A percentile compares a stretch with the other conserved stretches of the same genome.
phyloP scores from a whole-genome alignment of 2,797 vertebrate genomes.

The Acipenser ruthenus region DNA sequence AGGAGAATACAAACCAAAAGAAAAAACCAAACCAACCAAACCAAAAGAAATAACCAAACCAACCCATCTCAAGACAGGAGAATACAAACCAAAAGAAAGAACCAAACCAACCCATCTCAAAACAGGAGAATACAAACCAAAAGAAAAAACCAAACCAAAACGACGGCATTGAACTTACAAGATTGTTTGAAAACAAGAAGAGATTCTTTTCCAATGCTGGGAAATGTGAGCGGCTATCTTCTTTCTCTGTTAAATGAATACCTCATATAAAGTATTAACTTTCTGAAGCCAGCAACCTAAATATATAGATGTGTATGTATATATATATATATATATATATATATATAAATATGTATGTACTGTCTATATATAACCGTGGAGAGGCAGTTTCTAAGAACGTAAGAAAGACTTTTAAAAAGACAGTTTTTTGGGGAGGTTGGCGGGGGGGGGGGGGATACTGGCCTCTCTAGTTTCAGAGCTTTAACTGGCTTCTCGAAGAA shows the following conservation, averaged over 20 bases:
- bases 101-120: too few relatives aligned
- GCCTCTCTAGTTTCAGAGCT: conserved; percentile 20
- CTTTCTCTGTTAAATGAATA: conserved; percentile 2
- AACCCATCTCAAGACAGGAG: too few relatives aligned
- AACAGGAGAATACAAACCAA: too few relatives aligned
- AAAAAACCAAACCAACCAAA: too few relatives aligned
- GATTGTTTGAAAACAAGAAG: conserved; percentile 21
- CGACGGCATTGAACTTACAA: conserved; percentile 5
- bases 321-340: not conserved
- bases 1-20: too few relatives aligned
- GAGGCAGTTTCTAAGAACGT: not conserved
- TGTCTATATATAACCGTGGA: too few relatives aligned
- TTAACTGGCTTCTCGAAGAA: conserved; percentile 24
- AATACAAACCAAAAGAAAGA: too few relatives aligned
- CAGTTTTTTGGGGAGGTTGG: not conserved
- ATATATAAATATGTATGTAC: too few relatives aligned
- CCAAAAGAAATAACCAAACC: too few relatives aligned
- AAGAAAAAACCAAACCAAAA: conserved; percentile 7
- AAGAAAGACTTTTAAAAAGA: not conserved
- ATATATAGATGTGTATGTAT: not conserved
- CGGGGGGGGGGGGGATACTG: not conserved
- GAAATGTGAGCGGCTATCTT: conserved; percentile 16
- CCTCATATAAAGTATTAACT: not conserved
- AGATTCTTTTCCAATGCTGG: conserved; percentile 7
- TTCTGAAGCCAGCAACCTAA: not conserved